Evolutionary conservation across 2,888 invertebrate species (phyloP), one percentile per base, ranked within the genome.

Genomic region (Trichopoda pennipes): DNA sequence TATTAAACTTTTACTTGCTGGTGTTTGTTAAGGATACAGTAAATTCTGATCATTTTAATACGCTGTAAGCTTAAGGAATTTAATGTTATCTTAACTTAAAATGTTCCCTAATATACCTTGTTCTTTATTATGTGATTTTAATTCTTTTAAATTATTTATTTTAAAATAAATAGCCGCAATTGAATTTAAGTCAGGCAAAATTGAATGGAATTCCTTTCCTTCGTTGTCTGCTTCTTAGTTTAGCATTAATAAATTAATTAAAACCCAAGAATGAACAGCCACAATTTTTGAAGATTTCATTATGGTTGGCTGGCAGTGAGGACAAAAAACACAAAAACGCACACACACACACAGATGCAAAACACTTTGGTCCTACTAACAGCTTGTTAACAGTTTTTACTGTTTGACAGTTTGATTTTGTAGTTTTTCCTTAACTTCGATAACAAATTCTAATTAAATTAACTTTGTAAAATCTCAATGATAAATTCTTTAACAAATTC

Each of bases 401-500:
- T 72, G 47, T 64, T 56, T 64, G 73, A 74, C 63, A 74, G 53
- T 64, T 64, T 55, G 47, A 35, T 64, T 74, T 56, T 19, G 14
- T 38, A 38, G 32, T 53, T 61, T n/a, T 49, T 47, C 8, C 14
- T 17, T 19, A 2, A 19, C n/a, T 53, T 42, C 51, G 61, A 76
- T 21, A 53, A 69, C 61, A 69, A 61, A 69, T 35, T 55, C 61
- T 44, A 61, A 76, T 76, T 76, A 68, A 55, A 76, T 61, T 76
- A 76, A 69, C 76, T 69, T 51, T 35, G 69, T 42, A n/a, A 76
- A 76, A 64, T 76, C 60, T 68, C 60, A 38, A 58, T 61, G 68
- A 68, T 76, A 76, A 76, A 68, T 76, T 68, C 32, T 55, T 75
- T 69, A 69, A 23, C 42, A 47, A 72, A 72, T 72, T 49, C 12